A percentile compares a stretch with the other conserved stretches of the same genome.
These are phyloP conservation scores for Oegoconia quadripuncta DNA, from an alignment of 2,888 invertebrate genomes.

Conservation along the genomic window DNA sequence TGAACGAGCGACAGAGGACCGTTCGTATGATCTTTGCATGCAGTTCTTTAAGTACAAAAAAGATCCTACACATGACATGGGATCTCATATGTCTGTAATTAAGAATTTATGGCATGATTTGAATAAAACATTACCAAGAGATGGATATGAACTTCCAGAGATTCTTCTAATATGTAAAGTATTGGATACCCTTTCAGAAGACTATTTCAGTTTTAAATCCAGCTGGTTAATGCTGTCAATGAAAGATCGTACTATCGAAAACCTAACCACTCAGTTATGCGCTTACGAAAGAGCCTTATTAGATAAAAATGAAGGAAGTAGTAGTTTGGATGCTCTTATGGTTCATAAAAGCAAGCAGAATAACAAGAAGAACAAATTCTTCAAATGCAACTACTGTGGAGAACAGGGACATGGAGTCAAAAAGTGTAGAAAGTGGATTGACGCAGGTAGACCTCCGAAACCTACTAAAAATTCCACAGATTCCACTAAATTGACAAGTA, in stretches of 20 bases:
- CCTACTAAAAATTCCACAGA: too few relatives aligned
- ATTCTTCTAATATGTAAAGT: slow-evolving; percentile 5
- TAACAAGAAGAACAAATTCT: background rate
- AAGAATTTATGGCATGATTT: slow-evolving; percentile 7
- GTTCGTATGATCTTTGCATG: slow-evolving; percentile 3
- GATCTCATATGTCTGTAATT: slow-evolving; percentile 1
- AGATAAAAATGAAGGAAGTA: background rate
- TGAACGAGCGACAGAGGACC: slow-evolving; percentile 4
- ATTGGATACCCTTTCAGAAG: slow-evolving; percentile 7
- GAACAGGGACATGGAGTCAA: background rate
- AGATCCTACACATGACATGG: slow-evolving; percentile 1
- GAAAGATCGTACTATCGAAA: slow-evolving; percentile 5
- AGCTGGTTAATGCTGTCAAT: slow-evolving; percentile 10
- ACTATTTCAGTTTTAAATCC: slow-evolving; percentile 9
- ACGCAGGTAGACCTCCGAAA: slow-evolving; percentile 1
- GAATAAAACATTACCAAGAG: background rate
- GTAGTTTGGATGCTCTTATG: background rate
- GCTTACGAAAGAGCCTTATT: slow-evolving; percentile 2
- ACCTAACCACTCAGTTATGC: slow-evolving; percentile 7
- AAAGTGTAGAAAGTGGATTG: background rate
- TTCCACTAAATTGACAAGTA: too few relatives aligned
- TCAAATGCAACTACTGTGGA: background rate
- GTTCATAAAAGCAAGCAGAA: background rate
- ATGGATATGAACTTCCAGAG: slow-evolving; percentile 1
- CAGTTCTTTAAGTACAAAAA: background rate